Evolutionary conservation across 2,797 vertebrate genomes (phyloP).

Genomic region (Botia almorhae): DNA sequence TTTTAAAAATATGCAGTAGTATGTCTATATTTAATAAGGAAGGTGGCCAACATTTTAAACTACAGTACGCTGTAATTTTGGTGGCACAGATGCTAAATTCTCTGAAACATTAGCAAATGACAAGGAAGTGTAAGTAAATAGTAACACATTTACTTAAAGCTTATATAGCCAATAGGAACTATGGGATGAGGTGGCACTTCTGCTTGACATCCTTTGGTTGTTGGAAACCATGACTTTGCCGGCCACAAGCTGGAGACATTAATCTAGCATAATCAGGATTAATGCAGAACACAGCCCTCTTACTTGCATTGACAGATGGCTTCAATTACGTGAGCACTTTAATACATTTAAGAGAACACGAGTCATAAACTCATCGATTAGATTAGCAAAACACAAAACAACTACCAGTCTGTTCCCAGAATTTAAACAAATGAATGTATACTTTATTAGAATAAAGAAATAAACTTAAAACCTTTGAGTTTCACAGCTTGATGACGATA

Average conservation of each 20-base stretch:
- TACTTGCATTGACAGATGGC: slow-evolving; percentile 59
- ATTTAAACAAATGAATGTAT: slow-evolving; percentile 40
- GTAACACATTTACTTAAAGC: not conserved
- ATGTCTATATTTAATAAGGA: not conserved
- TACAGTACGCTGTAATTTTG: not conserved
- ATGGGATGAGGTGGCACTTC: slow-evolving; percentile 9
- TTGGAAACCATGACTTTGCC: slow-evolving; percentile 50
- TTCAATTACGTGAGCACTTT: slow-evolving; percentile 60
- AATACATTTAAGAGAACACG: slow-evolving; percentile 59
- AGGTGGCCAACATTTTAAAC: not conserved
- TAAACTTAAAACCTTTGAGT: not conserved
- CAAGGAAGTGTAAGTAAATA: slow-evolving; percentile 13
- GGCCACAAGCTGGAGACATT: slow-evolving; percentile 33
- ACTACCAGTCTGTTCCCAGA: slow-evolving; percentile 41
- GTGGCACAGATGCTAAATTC: not conserved
- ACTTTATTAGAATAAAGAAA: not conserved
- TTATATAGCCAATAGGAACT: not conserved
- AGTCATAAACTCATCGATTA: slow-evolving; percentile 59
- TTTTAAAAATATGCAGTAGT: not conserved
- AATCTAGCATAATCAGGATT: slow-evolving; percentile 57
- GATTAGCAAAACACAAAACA: slow-evolving; percentile 57
- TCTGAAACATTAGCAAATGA: slow-evolving; percentile 3
- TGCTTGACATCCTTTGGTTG: slow-evolving; percentile 30
- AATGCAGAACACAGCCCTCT: slow-evolving; percentile 57
- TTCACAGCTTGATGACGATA: not conserved